Percentiles rank a stretch among this genome's conserved stretches.
phyloP scores from a whole-genome alignment of 2,797 vertebrate species.

The Holocentrus rufus region DNA sequence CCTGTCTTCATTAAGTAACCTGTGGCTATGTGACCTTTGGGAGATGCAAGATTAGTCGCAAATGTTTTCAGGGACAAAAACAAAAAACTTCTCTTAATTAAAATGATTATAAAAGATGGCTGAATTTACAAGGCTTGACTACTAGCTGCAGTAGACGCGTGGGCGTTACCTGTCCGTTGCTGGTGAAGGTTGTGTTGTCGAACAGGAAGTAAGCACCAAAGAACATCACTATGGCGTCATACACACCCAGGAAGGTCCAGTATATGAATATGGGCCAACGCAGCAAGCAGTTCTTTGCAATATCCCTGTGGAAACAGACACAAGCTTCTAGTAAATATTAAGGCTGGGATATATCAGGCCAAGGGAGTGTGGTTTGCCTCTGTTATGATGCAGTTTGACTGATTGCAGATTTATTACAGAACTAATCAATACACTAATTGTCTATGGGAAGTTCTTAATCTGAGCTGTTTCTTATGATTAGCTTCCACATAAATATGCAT shows the following conservation, averaged over 20 bases:
- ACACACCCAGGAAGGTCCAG: slow-evolving; percentile 94
- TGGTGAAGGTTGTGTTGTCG: slow-evolving; percentile 93
- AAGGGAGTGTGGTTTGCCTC: neutral
- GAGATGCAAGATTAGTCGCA: too few relatives aligned
- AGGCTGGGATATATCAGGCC: too few relatives aligned
- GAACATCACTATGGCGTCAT: slow-evolving; percentile 95
- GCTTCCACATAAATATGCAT: too few relatives aligned
- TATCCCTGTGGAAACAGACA: slow-evolving; percentile 84
- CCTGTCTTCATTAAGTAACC: too few relatives aligned
- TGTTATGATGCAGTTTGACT: neutral
- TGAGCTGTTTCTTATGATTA: too few relatives aligned
- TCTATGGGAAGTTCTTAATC: slow-evolving; percentile 8
- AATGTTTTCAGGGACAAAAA: too few relatives aligned
- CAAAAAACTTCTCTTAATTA: too few relatives aligned
- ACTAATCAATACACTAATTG: slow-evolving; percentile 13
- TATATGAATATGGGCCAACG: slow-evolving; percentile 93
- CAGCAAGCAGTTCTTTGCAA: slow-evolving; percentile 94
- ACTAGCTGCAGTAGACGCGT: neutral
- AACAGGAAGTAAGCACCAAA: slow-evolving; percentile 98
- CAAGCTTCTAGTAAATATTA: neutral
- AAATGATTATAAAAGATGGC: too few relatives aligned
- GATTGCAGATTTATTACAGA: neutral
- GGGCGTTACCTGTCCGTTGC: slow-evolving; percentile 86
- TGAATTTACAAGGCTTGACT: neutral
- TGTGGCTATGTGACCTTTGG: too few relatives aligned